Base-by-base conservation (phyloP, 1,140 invertebrate species). In the Neocloeon triangulifer region DNA sequence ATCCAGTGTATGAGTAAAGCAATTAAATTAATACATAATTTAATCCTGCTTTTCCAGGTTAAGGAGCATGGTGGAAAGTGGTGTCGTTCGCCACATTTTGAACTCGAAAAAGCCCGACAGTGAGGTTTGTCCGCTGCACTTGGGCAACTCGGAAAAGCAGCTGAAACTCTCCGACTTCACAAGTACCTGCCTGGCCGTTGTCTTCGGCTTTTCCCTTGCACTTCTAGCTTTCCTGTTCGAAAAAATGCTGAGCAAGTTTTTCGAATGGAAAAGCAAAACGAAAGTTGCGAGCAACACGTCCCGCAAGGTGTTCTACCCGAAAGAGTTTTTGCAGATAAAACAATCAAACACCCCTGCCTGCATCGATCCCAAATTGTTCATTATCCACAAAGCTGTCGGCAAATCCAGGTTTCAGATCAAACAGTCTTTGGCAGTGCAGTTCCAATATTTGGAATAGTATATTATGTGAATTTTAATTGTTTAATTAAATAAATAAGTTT, bases 91-190 rank as follows among this genome's bases (percentile, higher is more conserved):
- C 34, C 67, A 66, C 36, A 52, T 69, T 34, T 54, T 67, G 27
- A 27, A 39, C 37, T 48, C 46, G 2, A 58, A 67, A 37, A 40
- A 79, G 38, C 76, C 79, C 0, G 60, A 64, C 34, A 69, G 69
- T 0, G 62, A 66, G 37, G 73, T 81, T 26, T 85, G 80, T 42
- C 78, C 78, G 0, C 53, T 78, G 16, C 63, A 81, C 51, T 53
- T 82, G 20, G 71, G 69, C 29, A 76, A 67, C n/a, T 77, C 67
- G 22, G 79, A 84, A 40, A 56, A 77, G 2, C 68, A 71, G 44
- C 50, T 85, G 7, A 48, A 66, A 27, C 75, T 81, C 41, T 48
- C 58, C 18, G 63, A 66, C 47, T 52, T 81, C 2, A 46, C 56
- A 25, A 66, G 74, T 47, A 84, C 79, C 0, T 84, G 81, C 37